A percentile compares a stretch with the other conserved stretches of the same genome.
phyloP scores from a whole-genome alignment of 2,888 invertebrate species.

The Eupithecia abbreviata region DNA sequence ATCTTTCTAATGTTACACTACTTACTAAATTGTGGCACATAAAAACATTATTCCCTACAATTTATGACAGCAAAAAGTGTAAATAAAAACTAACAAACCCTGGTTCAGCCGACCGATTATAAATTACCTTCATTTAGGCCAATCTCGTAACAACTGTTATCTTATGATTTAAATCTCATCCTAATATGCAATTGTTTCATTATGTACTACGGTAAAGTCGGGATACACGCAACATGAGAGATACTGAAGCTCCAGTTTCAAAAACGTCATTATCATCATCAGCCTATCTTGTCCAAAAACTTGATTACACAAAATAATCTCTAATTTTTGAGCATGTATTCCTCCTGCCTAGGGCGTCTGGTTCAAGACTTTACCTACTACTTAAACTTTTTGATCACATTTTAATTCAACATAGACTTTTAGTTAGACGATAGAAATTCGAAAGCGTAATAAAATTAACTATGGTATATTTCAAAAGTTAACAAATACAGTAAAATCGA shows the following conservation, averaged over 20 bases:
- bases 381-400: conserved; percentile 12
- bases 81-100: background rate
- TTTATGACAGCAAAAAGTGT: conserved; percentile 9
- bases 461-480: conserved; percentile 6
- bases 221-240: background rate
- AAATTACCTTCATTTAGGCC: background rate
- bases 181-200: background rate
- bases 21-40: conserved; percentile 55
- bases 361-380: background rate
- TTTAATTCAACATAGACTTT: conserved; percentile 12
- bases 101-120: background rate
- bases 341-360: background rate
- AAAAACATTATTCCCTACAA: background rate
- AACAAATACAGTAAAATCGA: conserved; percentile 9
- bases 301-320: background rate
- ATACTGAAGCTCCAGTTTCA: background rate
- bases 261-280: no score
- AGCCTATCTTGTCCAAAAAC: background rate
- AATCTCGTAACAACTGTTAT: background rate
- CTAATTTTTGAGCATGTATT: background rate
- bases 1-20: conserved; percentile 4
- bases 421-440: conserved; percentile 16
- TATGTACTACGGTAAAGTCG: background rate
- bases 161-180: background rate
- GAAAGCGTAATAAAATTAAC: conserved; percentile 26